Percentiles rank a stretch among this genome's conserved stretches.
These are phyloP conservation scores for Nomada ruficornis DNA, from an alignment of 2,888 invertebrate genomes.

Conservation along the genomic window DNA sequence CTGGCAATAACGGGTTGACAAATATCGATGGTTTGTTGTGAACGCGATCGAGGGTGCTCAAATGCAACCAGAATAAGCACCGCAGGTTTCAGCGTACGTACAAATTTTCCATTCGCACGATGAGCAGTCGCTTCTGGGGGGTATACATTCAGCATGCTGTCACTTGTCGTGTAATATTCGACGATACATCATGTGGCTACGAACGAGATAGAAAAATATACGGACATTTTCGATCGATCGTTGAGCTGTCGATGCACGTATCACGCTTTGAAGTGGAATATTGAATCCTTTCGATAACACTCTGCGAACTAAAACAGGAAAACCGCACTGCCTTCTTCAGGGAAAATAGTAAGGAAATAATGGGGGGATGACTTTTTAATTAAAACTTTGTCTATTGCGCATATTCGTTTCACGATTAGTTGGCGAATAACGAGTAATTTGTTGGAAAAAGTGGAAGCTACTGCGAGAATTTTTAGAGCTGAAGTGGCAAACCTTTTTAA, in stretches of 20 bases:
- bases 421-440: background rate
- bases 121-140: background rate
- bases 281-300: conserved; percentile 5
- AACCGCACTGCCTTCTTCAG: too few relatives aligned
- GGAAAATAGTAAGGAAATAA: too few relatives aligned
- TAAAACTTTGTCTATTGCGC: background rate
- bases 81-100: background rate
- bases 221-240: conserved; percentile 33
- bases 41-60: background rate
- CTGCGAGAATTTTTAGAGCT: conserved; percentile 12
- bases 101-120: background rate
- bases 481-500: conserved; percentile 19
- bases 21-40: background rate
- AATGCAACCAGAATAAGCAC: background rate
- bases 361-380: background rate
- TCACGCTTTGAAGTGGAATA: conserved; percentile 11
- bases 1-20: background rate
- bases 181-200: conserved; percentile 45
- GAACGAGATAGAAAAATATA: conserved; percentile 39
- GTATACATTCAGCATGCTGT: conserved; percentile 6
- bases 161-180: conserved; percentile 14
- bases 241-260: conserved; percentile 25
- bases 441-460: background rate
- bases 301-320: background rate
- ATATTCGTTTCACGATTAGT: background rate